Percentiles rank a stretch among this genome's conserved stretches.
Evolutionary conservation across 2,888 invertebrate species (phyloP).

Genomic region (Sipha maydis): DNA sequence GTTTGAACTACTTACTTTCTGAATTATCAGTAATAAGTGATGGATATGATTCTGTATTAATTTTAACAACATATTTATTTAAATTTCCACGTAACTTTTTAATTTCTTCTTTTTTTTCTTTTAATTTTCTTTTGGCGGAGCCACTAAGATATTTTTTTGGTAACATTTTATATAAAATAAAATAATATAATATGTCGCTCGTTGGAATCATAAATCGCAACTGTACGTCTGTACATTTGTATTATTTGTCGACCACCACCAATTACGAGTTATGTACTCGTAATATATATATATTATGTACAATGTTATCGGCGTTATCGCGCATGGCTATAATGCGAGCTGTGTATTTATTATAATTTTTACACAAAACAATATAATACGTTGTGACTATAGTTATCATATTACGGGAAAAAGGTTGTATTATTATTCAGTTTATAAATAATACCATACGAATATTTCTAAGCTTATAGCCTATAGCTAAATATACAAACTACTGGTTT

Average conservation of each 20-base stretch:
- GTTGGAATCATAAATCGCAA: slow-evolving; percentile 13
- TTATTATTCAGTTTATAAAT: too few relatives aligned
- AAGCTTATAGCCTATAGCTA: too few relatives aligned
- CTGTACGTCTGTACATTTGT: background rate
- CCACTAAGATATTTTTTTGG: slow-evolving; percentile 16
- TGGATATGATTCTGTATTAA: slow-evolving; percentile 25
- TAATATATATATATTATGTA: too few relatives aligned
- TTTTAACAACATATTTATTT: slow-evolving; percentile 37
- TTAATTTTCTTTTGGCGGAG: slow-evolving; percentile 24
- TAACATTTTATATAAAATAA: background rate
- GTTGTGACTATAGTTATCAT: too few relatives aligned
- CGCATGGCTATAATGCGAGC: slow-evolving; percentile 6
- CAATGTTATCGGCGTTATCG: slow-evolving; percentile 9
- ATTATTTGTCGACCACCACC: background rate
- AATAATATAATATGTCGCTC: background rate
- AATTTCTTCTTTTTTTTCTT: slow-evolving; percentile 16
- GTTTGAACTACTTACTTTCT: too few relatives aligned
- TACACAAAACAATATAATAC: too few relatives aligned
- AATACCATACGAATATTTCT: too few relatives aligned
- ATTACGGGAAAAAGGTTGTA: too few relatives aligned
- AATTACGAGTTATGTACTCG: background rate
- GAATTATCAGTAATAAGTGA: background rate
- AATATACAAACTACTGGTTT: background rate
- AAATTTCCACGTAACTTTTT: slow-evolving; percentile 30
- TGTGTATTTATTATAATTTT: background rate